phyloP scores from a whole-genome alignment of 2,888 invertebrate genomes.

The Hypselothyrea guttata region DNA sequence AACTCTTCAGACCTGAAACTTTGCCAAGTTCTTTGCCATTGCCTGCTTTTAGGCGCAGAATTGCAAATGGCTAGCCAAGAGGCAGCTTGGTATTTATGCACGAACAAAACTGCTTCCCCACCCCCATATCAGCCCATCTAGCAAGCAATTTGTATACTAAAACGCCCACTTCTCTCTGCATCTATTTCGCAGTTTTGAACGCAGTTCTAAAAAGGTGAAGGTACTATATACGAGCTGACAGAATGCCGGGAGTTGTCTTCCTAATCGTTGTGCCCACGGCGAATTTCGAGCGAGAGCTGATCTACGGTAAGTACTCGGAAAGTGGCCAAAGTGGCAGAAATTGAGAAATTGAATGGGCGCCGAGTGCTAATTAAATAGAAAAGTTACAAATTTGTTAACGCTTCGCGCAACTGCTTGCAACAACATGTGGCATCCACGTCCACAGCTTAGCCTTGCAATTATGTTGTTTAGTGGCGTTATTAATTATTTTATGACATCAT shows the following conservation, averaged over 20 bases:
- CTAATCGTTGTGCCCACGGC: slow-evolving; percentile 87
- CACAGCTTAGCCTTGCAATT: slow-evolving; percentile 68
- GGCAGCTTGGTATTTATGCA: slow-evolving; percentile 26
- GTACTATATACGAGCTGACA: slow-evolving; percentile 13
- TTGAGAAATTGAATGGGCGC: slow-evolving; percentile 62
- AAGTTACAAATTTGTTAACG: slow-evolving; percentile 65
- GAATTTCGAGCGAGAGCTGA: slow-evolving; percentile 85
- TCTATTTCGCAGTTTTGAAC: slow-evolving; percentile 35
- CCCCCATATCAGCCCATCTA: slow-evolving; percentile 1
- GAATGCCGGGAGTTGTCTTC: slow-evolving; percentile 87
- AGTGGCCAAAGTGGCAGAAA: background rate
- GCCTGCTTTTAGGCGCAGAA: background rate
- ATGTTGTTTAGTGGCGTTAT: slow-evolving; percentile 77
- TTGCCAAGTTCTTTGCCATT: slow-evolving; percentile 9
- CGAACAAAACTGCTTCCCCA: slow-evolving; percentile 2
- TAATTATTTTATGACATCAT: slow-evolving; percentile 77
- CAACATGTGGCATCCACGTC: slow-evolving; percentile 37
- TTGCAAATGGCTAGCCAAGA: background rate
- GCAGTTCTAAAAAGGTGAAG: background rate
- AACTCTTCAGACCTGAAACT: slow-evolving; percentile 14
- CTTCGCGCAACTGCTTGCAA: background rate
- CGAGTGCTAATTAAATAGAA: slow-evolving; percentile 66
- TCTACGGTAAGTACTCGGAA: slow-evolving; percentile 77
- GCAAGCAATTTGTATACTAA: slow-evolving; percentile 51
- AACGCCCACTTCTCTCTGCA: slow-evolving; percentile 47